Evolutionary conservation across 2,888 invertebrate genomes (phyloP), one percentile per base, ranked within the genome.

Genomic region (Schizotus pectinicornis): DNA sequence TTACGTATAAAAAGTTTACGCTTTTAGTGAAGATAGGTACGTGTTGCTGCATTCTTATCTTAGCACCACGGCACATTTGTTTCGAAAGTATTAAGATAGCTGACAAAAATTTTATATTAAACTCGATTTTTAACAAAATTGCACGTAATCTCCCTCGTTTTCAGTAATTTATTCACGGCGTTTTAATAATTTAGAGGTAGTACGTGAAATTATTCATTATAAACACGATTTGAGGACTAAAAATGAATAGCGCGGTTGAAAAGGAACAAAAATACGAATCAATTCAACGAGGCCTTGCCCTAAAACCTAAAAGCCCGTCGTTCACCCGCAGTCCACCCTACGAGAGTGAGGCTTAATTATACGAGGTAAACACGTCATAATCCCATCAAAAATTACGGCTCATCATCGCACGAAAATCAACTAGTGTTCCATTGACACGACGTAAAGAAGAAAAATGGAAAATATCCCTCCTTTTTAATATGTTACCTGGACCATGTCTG

Each of bases 401-500:
- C 11, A 39, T 39, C 22, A 53, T 57, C 37, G 35, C 22, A 14
- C 8, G 37, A 43, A 56, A 60, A 55, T 52, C 36, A 37, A 35
- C 41, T 38, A 51, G 22, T 22, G 22, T 43, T 53, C 48, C 63
- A 65, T 64, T 65, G 69, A 67, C 65, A 68, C 58, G 54, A 51
- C 60, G 55, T 62, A 64, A 67, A 62, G 63, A 69, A 70, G 68
- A 56, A 62, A 67, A 65, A 69, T 67, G 66, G 67, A 52, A 60
- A 57, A 60, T 43, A 51, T 42, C 50, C 64, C 64, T 65, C 64
- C 66, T 65, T 70, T 73, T 71, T 68, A 70, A 74, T 72, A 72
- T 72, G 72, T 75, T 75, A 74, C 75, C 75, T 75, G 75, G 71
- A 70, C 73, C 73, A 69, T 71, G 69, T 69, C 22, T 22, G 22